Percentiles rank a stretch among this genome's conserved stretches.
These are phyloP conservation scores for Lophotriccus pileatus DNA, from an alignment of 2,797 vertebrate species.

Conservation along the genomic window DNA sequence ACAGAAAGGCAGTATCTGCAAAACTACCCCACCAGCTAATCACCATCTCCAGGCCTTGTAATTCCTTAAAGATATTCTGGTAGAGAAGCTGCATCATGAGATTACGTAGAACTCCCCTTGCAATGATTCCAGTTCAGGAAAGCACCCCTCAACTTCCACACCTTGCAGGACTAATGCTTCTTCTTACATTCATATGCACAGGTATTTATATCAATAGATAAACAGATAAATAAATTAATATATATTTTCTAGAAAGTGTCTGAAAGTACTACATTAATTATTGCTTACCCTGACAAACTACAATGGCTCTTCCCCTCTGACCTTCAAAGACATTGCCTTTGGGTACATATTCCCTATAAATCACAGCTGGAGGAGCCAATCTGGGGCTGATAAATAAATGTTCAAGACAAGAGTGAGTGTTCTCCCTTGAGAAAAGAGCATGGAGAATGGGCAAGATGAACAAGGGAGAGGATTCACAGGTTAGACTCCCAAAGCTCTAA, in stretches of 20 bases:
- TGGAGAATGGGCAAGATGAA: not conserved
- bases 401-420: not conserved
- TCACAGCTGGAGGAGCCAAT: not conserved
- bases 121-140: not conserved
- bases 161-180: not conserved
- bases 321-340: not conserved
- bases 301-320: not conserved
- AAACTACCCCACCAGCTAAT: not conserved
- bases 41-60: not conserved
- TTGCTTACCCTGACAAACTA: not conserved
- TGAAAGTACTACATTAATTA: not conserved
- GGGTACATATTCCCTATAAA: not conserved
- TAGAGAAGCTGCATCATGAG: not conserved
- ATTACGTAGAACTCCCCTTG: not conserved
- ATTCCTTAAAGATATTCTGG: not conserved
- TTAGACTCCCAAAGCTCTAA: not conserved
- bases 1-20: not conserved
- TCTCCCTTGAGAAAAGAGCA: not conserved
- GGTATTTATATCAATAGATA: not conserved
- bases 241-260: not conserved
- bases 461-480: not conserved
- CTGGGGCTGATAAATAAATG: not conserved
- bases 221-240: fast-evolving
- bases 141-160: not conserved
- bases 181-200: not conserved